Base-by-base conservation (phyloP, 2,113 vertebrate genomes). In the Hydrolagus affinis region DNA sequence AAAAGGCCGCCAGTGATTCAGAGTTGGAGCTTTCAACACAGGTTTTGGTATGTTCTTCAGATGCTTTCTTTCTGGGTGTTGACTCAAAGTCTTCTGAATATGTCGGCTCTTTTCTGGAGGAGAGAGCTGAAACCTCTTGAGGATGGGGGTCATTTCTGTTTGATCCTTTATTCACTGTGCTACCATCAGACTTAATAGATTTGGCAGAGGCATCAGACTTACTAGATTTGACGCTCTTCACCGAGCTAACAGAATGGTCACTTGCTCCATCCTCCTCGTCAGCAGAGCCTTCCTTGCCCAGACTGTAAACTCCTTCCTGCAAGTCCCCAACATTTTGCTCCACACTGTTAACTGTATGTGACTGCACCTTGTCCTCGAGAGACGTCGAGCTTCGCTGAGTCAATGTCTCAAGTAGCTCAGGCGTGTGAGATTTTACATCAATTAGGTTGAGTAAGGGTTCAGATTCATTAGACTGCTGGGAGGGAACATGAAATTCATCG, bases 81-180 rank as follows among this genome's bases (percentile, higher is more conserved):
- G 89, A 89, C 10, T 91, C 91, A 73, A 93, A 93, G 66, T 95
- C 91, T 86, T 92, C 92, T 44, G 89, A 88, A 85, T 87, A 92
- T 0, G 88, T 90, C 4, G 12, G 77, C 8, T 93, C 91, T 86
- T 86, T 90, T 10, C 88, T 86, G 87, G 86, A 86, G 3, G 89
- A 87, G 15, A 78, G 86, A 23, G 85, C 87, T n/a, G 91, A 90
- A 86, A 88, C 85, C 19, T 87, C 86, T 85, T 86, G 87, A 59
- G 87, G 87, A 87, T 90, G 88, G 85, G 88, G 56, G 14, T 91
- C 91, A n/a, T 25, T 86, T 76, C 85, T 90, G 59, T 66, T 70
- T 17, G 62, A 3, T 1, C 25, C 66, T 68, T 32, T 68, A 21
- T 83, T 28, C 60, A 83, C 64, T 19, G 25, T 9, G 8, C 62